Evolutionary conservation across 2,888 invertebrate species (phyloP).

Genomic region (Parnassius mnemosyne): DNA sequence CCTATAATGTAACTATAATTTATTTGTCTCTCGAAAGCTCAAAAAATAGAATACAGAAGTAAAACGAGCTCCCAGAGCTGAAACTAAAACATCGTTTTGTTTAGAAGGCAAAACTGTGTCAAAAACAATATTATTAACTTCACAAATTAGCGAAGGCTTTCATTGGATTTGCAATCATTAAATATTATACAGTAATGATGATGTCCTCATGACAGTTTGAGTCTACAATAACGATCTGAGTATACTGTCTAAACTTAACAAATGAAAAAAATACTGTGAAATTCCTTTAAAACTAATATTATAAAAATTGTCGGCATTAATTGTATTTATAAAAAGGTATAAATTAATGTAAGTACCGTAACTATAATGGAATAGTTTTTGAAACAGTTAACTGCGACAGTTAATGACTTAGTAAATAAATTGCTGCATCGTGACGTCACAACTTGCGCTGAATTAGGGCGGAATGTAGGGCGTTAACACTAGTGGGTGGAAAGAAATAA

Average conservation of each 20-base stretch:
- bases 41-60: conserved; percentile 13
- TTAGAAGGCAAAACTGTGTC: conserved; percentile 22
- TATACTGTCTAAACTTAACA: too few relatives aligned
- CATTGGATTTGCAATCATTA: background rate
- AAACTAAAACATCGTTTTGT: conserved; percentile 21
- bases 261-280: too few relatives aligned
- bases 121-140: conserved; percentile 3
- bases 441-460: conserved; percentile 37
- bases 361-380: conserved; percentile 7
- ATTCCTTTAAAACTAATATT: too few relatives aligned
- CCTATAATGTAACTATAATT: conserved; percentile 10
- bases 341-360: background rate
- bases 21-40: conserved; percentile 2
- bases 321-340: too few relatives aligned
- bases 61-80: conserved; percentile 12
- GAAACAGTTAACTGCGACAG: conserved; percentile 33
- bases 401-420: conserved; percentile 41
- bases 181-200: too few relatives aligned
- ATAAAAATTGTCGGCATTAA: too few relatives aligned
- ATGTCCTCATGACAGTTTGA: too few relatives aligned
- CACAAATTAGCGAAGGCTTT: conserved; percentile 7
- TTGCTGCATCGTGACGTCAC: conserved; percentile 38
- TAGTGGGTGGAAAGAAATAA: conserved; percentile 29
- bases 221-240: too few relatives aligned
- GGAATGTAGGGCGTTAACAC: conserved; percentile 47